Conservation (phyloP, 2,888 invertebrate genomes). For the Drosophila monieri region DNA sequence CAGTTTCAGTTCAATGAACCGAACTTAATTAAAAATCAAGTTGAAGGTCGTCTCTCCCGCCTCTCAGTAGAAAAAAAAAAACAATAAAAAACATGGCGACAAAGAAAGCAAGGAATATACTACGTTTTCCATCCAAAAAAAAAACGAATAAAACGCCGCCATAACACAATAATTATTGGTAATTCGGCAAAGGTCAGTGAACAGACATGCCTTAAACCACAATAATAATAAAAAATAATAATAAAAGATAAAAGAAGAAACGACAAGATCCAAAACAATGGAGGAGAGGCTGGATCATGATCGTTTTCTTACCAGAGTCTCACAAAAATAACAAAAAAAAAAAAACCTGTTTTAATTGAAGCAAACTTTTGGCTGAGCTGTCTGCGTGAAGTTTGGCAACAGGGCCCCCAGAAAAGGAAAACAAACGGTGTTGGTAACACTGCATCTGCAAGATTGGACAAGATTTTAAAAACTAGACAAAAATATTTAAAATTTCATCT, state of each 20-base stretch:
- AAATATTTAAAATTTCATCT: no score
- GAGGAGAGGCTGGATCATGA: conserved; percentile 51
- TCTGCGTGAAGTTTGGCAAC: conserved; percentile 75
- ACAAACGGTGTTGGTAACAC: conserved; percentile 60
- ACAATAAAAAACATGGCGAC: conserved; percentile 17
- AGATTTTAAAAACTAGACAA: no score
- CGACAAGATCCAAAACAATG: conserved; percentile 24
- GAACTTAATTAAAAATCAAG: conserved; percentile 80
- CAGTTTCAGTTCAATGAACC: conserved; percentile 77
- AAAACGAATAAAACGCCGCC: conserved; percentile 26
- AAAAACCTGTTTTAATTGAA: conserved; percentile 76
- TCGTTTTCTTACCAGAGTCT: conserved; percentile 38
- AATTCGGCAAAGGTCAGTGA: conserved; percentile 79
- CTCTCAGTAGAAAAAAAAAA: conserved; percentile 28
- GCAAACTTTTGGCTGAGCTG: conserved; percentile 33
- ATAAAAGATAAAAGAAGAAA: conserved; percentile 28
- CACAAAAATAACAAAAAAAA: background rate
- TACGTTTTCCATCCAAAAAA: no score
- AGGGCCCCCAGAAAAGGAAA: conserved; percentile 40
- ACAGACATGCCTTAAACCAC: conserved; percentile 54
- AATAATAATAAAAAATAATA: conserved; percentile 58
- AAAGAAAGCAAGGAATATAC: no score
- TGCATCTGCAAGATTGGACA: conserved; percentile 11
- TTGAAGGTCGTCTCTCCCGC: conserved; percentile 67
- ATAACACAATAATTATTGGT: conserved; percentile 51